Evolutionary conservation across 2,797 vertebrate genomes (phyloP).

Genomic region (Onychomys arenicola): DNA sequence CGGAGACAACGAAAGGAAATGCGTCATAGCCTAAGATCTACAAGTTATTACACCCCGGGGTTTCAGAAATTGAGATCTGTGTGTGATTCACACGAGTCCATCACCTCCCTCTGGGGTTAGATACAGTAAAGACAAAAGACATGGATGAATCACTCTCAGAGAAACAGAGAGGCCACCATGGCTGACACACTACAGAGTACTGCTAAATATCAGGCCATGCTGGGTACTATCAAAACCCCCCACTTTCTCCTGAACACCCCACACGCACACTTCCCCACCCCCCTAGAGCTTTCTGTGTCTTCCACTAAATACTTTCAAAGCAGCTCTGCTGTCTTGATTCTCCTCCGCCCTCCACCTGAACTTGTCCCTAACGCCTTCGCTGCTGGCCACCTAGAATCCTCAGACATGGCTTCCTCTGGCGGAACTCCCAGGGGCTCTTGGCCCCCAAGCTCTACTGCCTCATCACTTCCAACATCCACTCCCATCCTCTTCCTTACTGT

Average conservation of each 20-base stretch:
- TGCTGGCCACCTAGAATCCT: neutral
- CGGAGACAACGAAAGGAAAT: neutral
- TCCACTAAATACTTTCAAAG: neutral
- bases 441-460: neutral
- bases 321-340: neutral
- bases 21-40: neutral
- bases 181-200: neutral
- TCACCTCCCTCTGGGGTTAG: neutral
- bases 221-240: neutral
- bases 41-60: neutral
- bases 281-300: neutral
- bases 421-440: neutral
- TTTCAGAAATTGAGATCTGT: neutral
- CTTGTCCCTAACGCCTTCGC: accelerated
- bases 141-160: neutral
- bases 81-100: neutral
- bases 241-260: neutral
- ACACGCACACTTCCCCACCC: neutral
- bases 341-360: neutral
- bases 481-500: neutral
- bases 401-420: neutral
- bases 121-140: neutral
- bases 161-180: neutral
- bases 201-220: neutral
- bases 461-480: neutral